These are phyloP conservation scores for Lutjanus erythropterus DNA, from an alignment of 2,113 vertebrate genomes.

Conservation along the genomic window DNA sequence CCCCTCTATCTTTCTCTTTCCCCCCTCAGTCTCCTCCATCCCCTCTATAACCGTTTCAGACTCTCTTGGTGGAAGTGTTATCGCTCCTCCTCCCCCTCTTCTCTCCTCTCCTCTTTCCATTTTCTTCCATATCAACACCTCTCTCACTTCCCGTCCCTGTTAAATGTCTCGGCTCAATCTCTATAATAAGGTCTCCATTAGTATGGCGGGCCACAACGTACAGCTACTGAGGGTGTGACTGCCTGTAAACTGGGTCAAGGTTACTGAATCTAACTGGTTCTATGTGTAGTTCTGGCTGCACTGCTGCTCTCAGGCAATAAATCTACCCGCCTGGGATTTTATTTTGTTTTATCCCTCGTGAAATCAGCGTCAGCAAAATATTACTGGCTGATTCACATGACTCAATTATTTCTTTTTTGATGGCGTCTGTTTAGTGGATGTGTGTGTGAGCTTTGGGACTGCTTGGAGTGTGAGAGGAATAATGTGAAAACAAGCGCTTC, in stretches of 20 bases:
- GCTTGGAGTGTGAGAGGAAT: neutral
- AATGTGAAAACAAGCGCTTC: neutral
- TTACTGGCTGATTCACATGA: constrained; percentile 2
- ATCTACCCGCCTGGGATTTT: constrained; percentile 36
- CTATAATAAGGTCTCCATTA: constrained; percentile 67
- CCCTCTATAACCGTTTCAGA: constrained; percentile 25
- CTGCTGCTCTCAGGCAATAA: constrained; percentile 49
- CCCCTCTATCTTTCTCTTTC: neutral
- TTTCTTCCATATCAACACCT: constrained; percentile 45
- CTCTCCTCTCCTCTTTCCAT: constrained; percentile 17
- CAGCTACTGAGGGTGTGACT: constrained; percentile 37
- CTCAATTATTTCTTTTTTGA: constrained; percentile 10
- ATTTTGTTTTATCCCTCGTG: constrained; percentile 28
- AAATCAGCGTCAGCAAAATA: constrained; percentile 62
- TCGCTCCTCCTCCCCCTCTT: constrained; percentile 1
- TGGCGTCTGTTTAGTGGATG: neutral
- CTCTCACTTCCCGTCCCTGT: neutral
- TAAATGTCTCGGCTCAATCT: constrained; percentile 32
- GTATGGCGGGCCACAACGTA: constrained; percentile 19
- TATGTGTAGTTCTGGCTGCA: constrained; percentile 49
- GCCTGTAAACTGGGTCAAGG: constrained; percentile 82
- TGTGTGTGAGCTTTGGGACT: neutral
- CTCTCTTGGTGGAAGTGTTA: constrained; percentile 10
- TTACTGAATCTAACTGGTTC: constrained; percentile 64
- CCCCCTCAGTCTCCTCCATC: neutral